Evolutionary conservation across 30 jellyfish, hydroid and myxozoan genomes (phyloP).

Genomic region (Aurelia aurita): DNA sequence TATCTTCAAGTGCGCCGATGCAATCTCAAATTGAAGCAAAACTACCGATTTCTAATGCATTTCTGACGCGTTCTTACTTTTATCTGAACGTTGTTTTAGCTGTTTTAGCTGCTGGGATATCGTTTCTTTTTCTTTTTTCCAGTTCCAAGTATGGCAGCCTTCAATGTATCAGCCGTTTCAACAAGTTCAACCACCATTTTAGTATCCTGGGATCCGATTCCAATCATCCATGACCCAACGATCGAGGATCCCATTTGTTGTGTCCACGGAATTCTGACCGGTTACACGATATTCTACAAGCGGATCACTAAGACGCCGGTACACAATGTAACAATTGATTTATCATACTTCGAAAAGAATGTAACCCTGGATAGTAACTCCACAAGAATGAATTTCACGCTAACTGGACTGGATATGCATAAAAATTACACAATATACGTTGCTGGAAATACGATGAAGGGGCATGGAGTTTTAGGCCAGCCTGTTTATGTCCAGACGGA

Average conservation of each 20-base stretch:
- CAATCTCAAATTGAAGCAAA: no score
- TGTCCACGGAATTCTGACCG: constrained; percentile 54
- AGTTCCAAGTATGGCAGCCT: constrained; percentile 64
- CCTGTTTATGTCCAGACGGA: constrained; percentile 43
- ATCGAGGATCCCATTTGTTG: constrained; percentile 62
- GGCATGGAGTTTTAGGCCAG: constrained; percentile 51
- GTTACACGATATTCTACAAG: constrained; percentile 62
- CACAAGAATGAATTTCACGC: background rate
- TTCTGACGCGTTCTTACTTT: no score
- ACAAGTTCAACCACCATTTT: constrained; percentile 25
- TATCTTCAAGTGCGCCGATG: background rate
- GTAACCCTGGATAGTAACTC: background rate
- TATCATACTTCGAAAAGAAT: constrained; percentile 31
- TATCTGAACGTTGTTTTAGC: no score
- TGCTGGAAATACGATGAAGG: constrained; percentile 70
- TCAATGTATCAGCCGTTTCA: constrained; percentile 37
- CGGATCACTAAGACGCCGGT: constrained; percentile 19
- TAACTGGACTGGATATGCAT: constrained; percentile 44
- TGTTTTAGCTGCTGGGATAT: no score
- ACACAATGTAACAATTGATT: constrained; percentile 22
- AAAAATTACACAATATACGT: constrained; percentile 50
- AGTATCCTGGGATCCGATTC: constrained; percentile 59
- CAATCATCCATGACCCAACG: constrained; percentile 37
- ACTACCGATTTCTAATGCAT: no score
- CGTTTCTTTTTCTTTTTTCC: background rate